These are phyloP conservation scores for Leucania comma DNA, from an alignment of 2,888 invertebrate genomes.

Conservation along the genomic window DNA sequence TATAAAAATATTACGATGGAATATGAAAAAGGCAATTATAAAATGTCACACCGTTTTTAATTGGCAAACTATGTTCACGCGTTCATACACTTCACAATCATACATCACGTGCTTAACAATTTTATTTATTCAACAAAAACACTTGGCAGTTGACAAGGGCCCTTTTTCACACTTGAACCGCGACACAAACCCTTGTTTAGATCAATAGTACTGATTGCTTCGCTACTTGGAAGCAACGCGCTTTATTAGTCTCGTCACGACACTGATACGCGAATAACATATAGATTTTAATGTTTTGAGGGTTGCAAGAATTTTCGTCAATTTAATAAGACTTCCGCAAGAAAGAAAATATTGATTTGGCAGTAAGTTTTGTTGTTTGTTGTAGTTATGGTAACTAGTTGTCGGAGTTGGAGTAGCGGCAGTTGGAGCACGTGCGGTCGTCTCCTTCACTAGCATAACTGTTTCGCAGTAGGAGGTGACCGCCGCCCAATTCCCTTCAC, in stretches of 20 bases:
- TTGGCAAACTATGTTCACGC: slow-evolving; percentile 14
- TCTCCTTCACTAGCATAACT: too few relatives aligned
- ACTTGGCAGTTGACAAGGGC: slow-evolving; percentile 10
- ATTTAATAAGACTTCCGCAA: not conserved
- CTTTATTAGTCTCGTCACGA: slow-evolving; percentile 45
- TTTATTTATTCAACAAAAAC: slow-evolving; percentile 17
- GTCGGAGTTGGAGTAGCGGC: too few relatives aligned
- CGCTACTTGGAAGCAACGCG: slow-evolving; percentile 37
- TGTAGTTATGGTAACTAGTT: not conserved
- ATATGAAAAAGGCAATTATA: slow-evolving; percentile 13
- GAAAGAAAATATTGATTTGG: not conserved
- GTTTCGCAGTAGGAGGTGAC: too few relatives aligned
- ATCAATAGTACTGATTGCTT: slow-evolving; percentile 71
- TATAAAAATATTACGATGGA: not conserved
- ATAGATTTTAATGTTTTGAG: not conserved
- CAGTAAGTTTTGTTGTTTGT: not conserved
- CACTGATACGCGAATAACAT: slow-evolving; percentile 23
- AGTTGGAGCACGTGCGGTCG: too few relatives aligned
- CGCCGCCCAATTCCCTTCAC: too few relatives aligned
- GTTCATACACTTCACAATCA: slow-evolving; percentile 18
- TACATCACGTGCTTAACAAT: not conserved
- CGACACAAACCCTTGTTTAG: slow-evolving; percentile 58
- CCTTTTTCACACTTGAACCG: slow-evolving; percentile 65
- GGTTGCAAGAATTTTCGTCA: too few relatives aligned
- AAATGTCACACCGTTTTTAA: slow-evolving; percentile 5